Base-by-base conservation (phyloP, 2,888 invertebrate species). In the Drosophila aldrichi region DNA sequence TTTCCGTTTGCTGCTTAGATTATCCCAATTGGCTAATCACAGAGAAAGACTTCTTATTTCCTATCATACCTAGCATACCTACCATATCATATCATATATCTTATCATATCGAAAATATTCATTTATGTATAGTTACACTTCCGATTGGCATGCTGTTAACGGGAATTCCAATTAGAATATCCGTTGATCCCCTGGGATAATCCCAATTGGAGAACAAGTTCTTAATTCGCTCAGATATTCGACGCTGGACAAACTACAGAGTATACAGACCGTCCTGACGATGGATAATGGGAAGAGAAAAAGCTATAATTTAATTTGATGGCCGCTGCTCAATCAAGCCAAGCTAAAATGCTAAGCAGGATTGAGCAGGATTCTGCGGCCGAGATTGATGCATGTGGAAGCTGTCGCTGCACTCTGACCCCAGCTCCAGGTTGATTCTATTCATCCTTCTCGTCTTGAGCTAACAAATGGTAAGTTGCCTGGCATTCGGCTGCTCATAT, bases 381-480 rank as follows among this genome's bases (percentile, higher is more conserved):
- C 29, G 22, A 52, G 22, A 18, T 32, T 60, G 77, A 72, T 72
- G 77, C 72, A 77, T 61, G 66, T 55, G 71, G 29, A 14, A 18
- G 34, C 40, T 48, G 56, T 41, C 40, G 57, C 20, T 70, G 77
- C 67, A 59, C 58, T 62, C 43, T 60, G 57, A 34, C 46, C 54
- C 43, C 20, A 40, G 29, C 25, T 25, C 34, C 51, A 51, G 1
- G 4, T 3, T 6, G 44, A 40, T 41, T 41, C 46, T n/a, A 9
- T 16, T 9, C 29, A 36, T 9, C 4, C 52, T 46, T 22, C 44
- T 43, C 59, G 41, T 40, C 58, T 51, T 58, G 22, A 34, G 61
- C 62, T 57, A 71, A 64, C 79, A 78, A 66, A 59, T 75, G 79
- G 59, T 56, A 79, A 57, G 70, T 59, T 67, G 61, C 22, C 51